phyloP scores from a whole-genome alignment of 1,140 invertebrate species.

The Apis dorsata region DNA sequence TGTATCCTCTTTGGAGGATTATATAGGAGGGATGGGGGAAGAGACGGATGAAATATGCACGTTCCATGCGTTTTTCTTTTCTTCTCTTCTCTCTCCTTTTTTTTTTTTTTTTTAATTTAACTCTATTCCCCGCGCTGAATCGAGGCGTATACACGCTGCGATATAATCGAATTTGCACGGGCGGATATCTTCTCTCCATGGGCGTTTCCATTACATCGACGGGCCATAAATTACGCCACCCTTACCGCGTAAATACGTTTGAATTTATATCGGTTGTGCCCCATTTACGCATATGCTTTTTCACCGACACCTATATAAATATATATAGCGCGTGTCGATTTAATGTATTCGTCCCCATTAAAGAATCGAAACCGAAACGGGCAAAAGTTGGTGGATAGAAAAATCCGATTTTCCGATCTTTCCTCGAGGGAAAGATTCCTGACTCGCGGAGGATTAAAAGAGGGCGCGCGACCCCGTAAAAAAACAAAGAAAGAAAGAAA shows the following conservation, averaged over 20 bases:
- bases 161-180: conserved; percentile 65
- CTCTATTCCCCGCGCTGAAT: conserved; percentile 45
- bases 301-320: background rate
- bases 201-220: conserved; percentile 63
- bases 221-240: conserved; percentile 66
- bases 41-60: conserved; percentile 54
- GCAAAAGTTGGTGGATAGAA: no score
- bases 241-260: conserved; percentile 63
- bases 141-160: conserved; percentile 43
- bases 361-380: no score
- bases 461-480: no score
- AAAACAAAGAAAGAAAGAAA: no score
- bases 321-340: no score
- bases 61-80: conserved; percentile 46
- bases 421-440: no score
- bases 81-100: no score
- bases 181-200: conserved; percentile 59
- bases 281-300: conserved; percentile 72
- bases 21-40: conserved; percentile 12
- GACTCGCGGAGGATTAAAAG: no score
- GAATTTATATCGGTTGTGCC: conserved; percentile 61
- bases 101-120: conserved; percentile 39
- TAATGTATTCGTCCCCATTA: background rate
- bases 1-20: background rate
- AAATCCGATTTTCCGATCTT: no score